Conservation (phyloP, 2,888 invertebrate species). For the Agrilus biguttatus region DNA sequence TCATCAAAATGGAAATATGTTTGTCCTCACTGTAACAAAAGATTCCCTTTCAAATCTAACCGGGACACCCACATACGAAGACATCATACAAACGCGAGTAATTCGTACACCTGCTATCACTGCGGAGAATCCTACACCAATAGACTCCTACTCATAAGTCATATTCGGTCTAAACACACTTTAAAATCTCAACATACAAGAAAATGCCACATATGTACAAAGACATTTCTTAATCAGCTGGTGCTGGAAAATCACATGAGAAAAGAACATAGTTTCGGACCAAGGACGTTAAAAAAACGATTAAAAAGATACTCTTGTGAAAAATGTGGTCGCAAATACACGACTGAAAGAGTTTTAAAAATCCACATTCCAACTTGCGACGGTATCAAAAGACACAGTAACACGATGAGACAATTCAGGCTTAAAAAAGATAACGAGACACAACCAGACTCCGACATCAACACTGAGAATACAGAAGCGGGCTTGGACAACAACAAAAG, state of each 20-base stretch:
- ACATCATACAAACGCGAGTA: not conserved
- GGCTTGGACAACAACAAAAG: too few species aligned
- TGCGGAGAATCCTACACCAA: conserved; percentile 12
- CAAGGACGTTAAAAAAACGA: conserved; percentile 1
- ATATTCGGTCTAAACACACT: conserved; percentile 11
- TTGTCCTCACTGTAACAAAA: conserved; percentile 1
- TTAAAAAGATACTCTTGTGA: conserved; percentile 5
- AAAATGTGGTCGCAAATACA: conserved; percentile 12
- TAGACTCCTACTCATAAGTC: conserved; percentile 10
- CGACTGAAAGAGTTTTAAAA: conserved; percentile 13
- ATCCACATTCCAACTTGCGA: conserved; percentile 12
- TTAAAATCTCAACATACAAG: not conserved
- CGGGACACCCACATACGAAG: not conserved
- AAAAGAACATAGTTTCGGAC: conserved; percentile 3
- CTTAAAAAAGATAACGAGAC: too few species aligned
- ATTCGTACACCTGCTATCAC: conserved; percentile 12
- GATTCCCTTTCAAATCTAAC: not conserved
- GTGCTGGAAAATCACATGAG: conserved; percentile 3
- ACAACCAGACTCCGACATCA: not conserved
- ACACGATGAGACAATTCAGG: not conserved
- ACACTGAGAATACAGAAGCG: too few species aligned
- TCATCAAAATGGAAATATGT: conserved; percentile 1
- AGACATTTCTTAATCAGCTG: not conserved
- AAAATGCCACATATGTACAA: too few species aligned
- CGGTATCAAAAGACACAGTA: conserved; percentile 7